phyloP scores from a whole-genome alignment of 1,140 invertebrate species.

The Physella acuta region DNA sequence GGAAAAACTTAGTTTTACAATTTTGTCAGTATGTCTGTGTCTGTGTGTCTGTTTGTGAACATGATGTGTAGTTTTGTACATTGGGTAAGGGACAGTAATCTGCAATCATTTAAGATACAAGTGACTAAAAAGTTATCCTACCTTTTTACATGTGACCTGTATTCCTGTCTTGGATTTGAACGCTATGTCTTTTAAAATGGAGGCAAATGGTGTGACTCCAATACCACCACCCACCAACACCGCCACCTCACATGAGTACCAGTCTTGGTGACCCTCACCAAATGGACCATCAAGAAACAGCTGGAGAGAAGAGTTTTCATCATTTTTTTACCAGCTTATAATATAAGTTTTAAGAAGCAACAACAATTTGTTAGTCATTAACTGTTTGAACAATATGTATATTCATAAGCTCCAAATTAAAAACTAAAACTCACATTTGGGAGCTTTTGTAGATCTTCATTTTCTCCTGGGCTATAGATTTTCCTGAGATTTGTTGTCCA shows the following conservation, averaged over 20 bases:
- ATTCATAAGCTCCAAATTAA: background rate
- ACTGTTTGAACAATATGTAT: background rate
- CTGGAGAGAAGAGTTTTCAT: slow-evolving; percentile 46
- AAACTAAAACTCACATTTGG: no score
- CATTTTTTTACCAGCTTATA: background rate
- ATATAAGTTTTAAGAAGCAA: background rate
- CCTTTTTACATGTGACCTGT: slow-evolving; percentile 10
- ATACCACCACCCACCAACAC: slow-evolving; percentile 99
- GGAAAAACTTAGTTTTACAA: no score
- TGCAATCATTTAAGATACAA: no score
- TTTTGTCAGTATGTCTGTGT: no score
- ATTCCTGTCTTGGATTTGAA: slow-evolving; percentile 28
- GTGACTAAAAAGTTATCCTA: no score
- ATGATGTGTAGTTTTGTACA: no score
- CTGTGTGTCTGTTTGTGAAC: no score
- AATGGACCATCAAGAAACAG: slow-evolving; percentile 92
- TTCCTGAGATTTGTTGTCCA: slow-evolving; percentile 98
- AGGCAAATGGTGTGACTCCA: slow-evolving; percentile 97
- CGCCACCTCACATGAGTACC: slow-evolving; percentile 79
- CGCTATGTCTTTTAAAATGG: slow-evolving; percentile 72
- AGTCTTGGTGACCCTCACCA: slow-evolving; percentile 97
- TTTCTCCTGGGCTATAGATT: slow-evolving; percentile 89
- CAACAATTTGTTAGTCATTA: no score
- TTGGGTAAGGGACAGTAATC: no score
- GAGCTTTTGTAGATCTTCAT: no score